Conservation (phyloP, 2,113 vertebrate species). For the Alectura lathami region DNA sequence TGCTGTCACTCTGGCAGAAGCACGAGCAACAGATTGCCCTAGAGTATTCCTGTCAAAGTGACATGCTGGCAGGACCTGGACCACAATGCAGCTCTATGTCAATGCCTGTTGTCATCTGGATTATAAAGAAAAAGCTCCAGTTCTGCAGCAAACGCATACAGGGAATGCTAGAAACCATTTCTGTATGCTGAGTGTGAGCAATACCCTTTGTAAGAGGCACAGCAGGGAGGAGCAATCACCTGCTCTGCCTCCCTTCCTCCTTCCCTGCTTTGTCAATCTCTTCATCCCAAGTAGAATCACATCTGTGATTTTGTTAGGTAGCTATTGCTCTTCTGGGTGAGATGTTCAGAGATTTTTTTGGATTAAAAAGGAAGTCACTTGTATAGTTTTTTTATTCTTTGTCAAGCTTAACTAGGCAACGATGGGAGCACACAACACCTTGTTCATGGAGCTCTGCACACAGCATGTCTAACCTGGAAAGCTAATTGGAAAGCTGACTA, state of each 20-base stretch:
- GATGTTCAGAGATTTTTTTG: background rate
- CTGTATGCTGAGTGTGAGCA: background rate
- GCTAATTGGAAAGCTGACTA: background rate
- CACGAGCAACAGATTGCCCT: background rate
- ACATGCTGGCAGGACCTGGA: background rate
- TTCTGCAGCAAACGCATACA: background rate
- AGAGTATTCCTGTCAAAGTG: background rate
- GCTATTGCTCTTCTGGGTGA: background rate
- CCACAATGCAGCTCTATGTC: background rate
- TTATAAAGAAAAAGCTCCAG: background rate
- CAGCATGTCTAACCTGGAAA: background rate
- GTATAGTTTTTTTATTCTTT: background rate
- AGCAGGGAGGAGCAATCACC: background rate
- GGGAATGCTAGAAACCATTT: background rate
- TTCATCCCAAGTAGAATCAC: background rate
- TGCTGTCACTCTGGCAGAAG: background rate
- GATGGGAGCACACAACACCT: background rate
- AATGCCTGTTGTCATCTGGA: background rate
- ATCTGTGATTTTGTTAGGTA: background rate
- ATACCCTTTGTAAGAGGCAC: background rate
- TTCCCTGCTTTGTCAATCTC: background rate
- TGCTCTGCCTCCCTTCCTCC: background rate
- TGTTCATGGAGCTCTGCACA: background rate
- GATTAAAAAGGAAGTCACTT: background rate
- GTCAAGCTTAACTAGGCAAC: background rate